Evolutionary conservation across 92 coral and sea anemone species (phyloP), one percentile per base, ranked within the genome.

Genomic region (Nematostella vectensis): DNA sequence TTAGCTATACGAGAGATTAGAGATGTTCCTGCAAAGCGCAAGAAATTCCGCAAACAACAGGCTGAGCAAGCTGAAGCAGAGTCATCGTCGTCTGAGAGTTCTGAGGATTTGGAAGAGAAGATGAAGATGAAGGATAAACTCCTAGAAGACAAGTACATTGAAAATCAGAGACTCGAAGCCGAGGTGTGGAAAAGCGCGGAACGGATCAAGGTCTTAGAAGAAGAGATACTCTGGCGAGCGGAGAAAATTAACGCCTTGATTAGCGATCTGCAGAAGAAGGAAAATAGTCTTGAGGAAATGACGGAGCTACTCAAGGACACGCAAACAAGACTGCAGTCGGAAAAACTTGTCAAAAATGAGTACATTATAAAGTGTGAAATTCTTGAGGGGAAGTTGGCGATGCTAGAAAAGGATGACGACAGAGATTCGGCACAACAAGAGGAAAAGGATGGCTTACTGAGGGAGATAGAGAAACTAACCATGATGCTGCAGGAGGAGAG

Each of bases 271-370:
- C 68, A 66, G 63, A 63, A 56, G 28, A 79, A 59, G 48, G 81
- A 74, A 31, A 57, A 74, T 47, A 64, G 47, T 27, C 64, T 68
- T 22, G 69, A 65, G 28, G 74, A 65, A 48, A 55, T 69, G 47
- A 77, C 75, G 11, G 84, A 67, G 20, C 47, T 72, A 22, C 54
- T 80, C 10, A 65, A 54, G 59, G 77, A 68, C 39, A 66, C 75
- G 0, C 62, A 80, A 47, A 69, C 74, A 25, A 75, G 71, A 20
- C 63, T 70, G 31, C 60, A 80, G 59, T 70, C 88, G 1, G 88
- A 80, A 43, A 83, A 74, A 56, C 65, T 77, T 48, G 69, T 83
- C 0, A 83, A 76, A 25, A 72, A 80, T 25, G 81, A 85, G 55
- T 71, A 70, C 54, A 59, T 72, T 42, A 57, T 85, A 26, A 80